These are phyloP conservation scores for Helleia helle DNA, from an alignment of 2,888 invertebrate species.

Conservation along the genomic window DNA sequence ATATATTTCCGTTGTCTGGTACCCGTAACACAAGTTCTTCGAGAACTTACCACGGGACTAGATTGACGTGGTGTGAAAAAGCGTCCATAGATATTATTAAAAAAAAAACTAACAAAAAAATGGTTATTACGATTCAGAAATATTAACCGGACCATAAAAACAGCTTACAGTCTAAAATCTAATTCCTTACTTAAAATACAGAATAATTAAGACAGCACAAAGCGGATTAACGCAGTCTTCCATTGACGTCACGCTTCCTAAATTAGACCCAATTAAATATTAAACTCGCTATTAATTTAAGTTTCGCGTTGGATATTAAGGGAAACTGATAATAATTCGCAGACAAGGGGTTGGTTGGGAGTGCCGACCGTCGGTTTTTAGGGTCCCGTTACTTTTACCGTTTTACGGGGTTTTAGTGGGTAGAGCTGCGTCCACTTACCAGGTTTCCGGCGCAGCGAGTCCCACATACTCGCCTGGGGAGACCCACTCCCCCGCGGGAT, in stretches of 20 bases:
- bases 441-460: no score
- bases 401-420: no score
- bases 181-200: neutral
- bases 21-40: no score
- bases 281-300: neutral
- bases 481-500: no score
- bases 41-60: no score
- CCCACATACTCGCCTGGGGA: no score
- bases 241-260: neutral
- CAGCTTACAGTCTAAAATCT: neutral
- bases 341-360: neutral
- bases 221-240: neutral
- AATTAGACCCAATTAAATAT: constrained; percentile 9
- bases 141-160: neutral
- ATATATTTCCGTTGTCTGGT: no score
- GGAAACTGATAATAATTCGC: neutral
- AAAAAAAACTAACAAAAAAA: neutral
- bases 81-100: no score
- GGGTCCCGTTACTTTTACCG: no score
- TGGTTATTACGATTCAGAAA: neutral
- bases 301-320: neutral
- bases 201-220: neutral
- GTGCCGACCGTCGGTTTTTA: neutral
- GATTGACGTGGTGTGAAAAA: no score
- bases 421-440: no score